Conservation (phyloP, 2,113 vertebrate species). For the Mobula birostris region DNA sequence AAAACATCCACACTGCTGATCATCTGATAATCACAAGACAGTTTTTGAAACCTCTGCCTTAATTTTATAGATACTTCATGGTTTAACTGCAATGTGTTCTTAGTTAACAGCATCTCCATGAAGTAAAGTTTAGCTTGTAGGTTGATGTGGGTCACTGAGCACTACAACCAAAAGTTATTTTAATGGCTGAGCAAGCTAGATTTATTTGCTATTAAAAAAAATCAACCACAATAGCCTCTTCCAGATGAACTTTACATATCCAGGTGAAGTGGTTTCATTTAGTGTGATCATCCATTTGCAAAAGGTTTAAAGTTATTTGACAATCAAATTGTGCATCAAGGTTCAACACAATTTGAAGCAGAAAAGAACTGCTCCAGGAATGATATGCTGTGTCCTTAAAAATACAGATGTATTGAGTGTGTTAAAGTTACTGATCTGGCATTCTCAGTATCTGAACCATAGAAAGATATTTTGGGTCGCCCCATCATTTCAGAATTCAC, state of each 20-base stretch:
- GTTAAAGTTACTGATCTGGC: not conserved
- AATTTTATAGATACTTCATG: not conserved
- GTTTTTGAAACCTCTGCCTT: not conserved
- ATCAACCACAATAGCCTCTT: not conserved
- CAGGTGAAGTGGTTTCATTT: not conserved
- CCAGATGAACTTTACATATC: not conserved
- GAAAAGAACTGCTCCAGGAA: not conserved
- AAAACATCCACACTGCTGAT: not conserved
- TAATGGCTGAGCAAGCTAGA: no score
- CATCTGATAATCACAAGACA: not conserved
- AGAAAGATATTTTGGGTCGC: not conserved
- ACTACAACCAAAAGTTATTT: not conserved
- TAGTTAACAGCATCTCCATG: not conserved
- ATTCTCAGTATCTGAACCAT: not conserved
- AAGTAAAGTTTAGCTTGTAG: not conserved
- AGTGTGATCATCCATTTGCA: not conserved
- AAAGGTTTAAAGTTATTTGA: not conserved
- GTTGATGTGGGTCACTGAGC: not conserved
- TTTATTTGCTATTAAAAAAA: not conserved
- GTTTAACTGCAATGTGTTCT: not conserved
- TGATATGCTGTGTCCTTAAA: not conserved
- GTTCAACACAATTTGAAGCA: not conserved
- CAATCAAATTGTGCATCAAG: not conserved
- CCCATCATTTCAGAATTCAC: not conserved
- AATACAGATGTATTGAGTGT: not conserved